Evolutionary conservation across 2,113 vertebrate species (phyloP), one percentile per base, ranked within the genome.

Genomic region (Pavo muticus): DNA sequence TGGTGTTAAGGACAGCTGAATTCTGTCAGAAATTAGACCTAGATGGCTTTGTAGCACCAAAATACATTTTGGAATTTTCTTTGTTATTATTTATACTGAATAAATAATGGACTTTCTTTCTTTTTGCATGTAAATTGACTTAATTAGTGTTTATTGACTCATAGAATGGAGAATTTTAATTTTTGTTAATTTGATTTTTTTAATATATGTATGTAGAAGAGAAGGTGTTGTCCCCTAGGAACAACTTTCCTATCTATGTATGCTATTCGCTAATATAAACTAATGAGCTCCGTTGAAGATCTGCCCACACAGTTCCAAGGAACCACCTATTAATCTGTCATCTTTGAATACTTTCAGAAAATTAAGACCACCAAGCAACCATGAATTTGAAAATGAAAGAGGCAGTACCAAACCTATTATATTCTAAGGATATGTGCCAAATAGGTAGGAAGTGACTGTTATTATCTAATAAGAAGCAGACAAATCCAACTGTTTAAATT

Each of bases 261-360:
- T 19, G 18, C 95, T 95, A 64, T 80, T 96, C 76, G 37, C 95
- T 98, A 97, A 97, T 97, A 91, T 9, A 68, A 96, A 97, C 92
- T 96, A 97, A 98, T 97, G 97, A 97, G 94, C 89, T 96, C 87
- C 91, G 89, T 97, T 97, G 96, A 95, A 94, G 94, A 86, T 84
- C 91, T 86, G 96, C 96, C 96, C 85, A 91, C 96, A 84, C 19
- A 12, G 78, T 96, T 96, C 87, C 96, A 95, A 88, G 93, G 91
- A 97, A 77, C 90, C 91, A 94, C 91, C 96, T 94, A 92, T 94
- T 96, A 96, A 94, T 93, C 93, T 94, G 81, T 93, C 88, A 73
- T 92, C 82, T 96, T 93, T 92, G 83, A 91, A 63, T 87, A 90
- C 70, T 32, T n/a, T 30, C 82, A 78, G 85, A 91, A 91, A 93